phyloP scores from a whole-genome alignment of 53 echinoderm and acorn worm genomes.

The Arbacia lixula region DNA sequence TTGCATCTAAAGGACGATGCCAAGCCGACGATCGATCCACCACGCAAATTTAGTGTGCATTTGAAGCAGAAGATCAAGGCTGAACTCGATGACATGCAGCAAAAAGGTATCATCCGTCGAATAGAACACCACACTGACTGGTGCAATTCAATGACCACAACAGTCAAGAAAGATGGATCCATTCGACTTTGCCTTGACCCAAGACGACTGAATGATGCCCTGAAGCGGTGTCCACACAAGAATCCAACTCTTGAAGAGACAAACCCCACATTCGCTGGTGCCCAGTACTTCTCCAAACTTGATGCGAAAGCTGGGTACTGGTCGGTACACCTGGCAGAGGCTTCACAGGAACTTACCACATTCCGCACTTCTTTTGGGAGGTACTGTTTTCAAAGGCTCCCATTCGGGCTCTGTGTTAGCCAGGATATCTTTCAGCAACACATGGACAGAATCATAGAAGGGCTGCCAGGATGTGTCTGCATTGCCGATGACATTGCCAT shows the following conservation, averaged over 20 bases:
- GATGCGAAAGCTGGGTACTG: conserved; percentile 81
- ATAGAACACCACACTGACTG: conserved; percentile 68
- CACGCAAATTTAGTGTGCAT: conserved; percentile 70
- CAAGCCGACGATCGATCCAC: conserved; percentile 56
- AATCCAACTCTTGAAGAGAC: conserved; percentile 69
- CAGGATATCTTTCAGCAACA: conserved; percentile 77
- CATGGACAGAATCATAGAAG: conserved; percentile 57
- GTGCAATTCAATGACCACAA: conserved; percentile 65
- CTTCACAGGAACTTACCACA: conserved; percentile 66
- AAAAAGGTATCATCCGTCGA: conserved; percentile 54
- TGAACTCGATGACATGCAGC: conserved; percentile 62
- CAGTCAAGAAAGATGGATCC: conserved; percentile 66
- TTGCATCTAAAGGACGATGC: conserved; percentile 63
- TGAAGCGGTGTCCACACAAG: conserved; percentile 67
- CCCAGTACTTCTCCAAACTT: conserved; percentile 65
- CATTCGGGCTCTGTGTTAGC: conserved; percentile 66
- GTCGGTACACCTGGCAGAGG: conserved; percentile 64
- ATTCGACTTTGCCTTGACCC: conserved; percentile 66
- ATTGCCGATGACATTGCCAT: conserved; percentile 69
- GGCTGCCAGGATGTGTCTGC: conserved; percentile 64
- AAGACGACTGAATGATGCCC: conserved; percentile 52
- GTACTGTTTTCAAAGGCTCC: conserved; percentile 71
- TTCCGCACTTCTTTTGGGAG: conserved; percentile 75
- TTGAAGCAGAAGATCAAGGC: conserved; percentile 65
- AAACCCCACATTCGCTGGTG: conserved; percentile 59